phyloP scores from a whole-genome alignment of 2,888 invertebrate genomes.

The Conus canariensis region DNA sequence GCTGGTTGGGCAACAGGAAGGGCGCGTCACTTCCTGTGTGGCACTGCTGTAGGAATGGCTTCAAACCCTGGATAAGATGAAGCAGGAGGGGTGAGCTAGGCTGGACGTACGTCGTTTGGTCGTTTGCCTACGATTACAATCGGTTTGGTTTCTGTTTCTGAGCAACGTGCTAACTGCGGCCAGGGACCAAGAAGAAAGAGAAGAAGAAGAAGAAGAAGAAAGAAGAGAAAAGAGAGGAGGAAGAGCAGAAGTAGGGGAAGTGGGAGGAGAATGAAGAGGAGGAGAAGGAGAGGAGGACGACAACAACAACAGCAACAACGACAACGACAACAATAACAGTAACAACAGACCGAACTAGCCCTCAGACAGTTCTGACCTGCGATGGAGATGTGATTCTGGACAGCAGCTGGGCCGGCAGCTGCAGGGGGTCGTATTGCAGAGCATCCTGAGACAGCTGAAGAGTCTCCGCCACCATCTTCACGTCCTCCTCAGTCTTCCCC shows the following conservation, averaged over 20 bases:
- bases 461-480: slow-evolving; percentile 48
- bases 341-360: background rate
- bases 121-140: no score
- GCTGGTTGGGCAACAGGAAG: slow-evolving; percentile 61
- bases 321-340: background rate
- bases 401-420: slow-evolving; percentile 57
- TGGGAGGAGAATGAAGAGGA: background rate
- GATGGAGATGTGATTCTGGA: slow-evolving; percentile 49
- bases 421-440: slow-evolving; percentile 54
- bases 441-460: slow-evolving; percentile 67
- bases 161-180: no score
- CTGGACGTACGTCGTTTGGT: no score
- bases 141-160: no score
- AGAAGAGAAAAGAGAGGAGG: background rate
- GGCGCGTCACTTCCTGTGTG: slow-evolving; percentile 49
- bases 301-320: background rate
- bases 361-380: background rate
- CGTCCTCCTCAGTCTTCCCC: slow-evolving; percentile 9
- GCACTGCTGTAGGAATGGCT: slow-evolving; percentile 58
- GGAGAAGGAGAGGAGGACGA: background rate
- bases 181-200: background rate
- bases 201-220: background rate
- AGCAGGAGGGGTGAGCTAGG: no score
- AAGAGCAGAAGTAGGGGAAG: background rate
- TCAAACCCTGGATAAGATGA: slow-evolving; percentile 37